Conservation (phyloP, 2,888 invertebrate species). For the Tenthredo livida region DNA sequence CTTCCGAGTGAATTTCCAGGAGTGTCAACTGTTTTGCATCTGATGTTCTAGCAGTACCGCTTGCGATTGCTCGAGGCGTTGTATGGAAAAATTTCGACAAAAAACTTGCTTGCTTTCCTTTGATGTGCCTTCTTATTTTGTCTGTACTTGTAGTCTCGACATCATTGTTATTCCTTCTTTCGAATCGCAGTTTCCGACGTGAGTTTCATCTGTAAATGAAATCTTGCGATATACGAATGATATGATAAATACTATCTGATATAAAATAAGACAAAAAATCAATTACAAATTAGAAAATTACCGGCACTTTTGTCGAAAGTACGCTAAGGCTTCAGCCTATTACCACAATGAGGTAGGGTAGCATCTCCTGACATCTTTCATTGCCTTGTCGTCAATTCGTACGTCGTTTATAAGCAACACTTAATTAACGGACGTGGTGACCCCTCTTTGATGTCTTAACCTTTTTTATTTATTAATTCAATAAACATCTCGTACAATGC, state of each 20-base stretch:
- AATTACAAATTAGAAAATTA: background rate
- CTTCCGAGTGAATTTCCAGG: background rate
- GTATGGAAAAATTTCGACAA: background rate
- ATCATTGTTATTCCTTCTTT: background rate
- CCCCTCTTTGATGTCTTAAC: conserved; percentile 22
- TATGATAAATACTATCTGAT: background rate
- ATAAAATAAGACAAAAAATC: background rate
- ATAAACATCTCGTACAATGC: conserved; percentile 9
- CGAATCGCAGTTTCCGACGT: background rate
- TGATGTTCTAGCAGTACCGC: background rate
- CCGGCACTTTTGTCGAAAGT: background rate
- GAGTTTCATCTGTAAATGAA: background rate
- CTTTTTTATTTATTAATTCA: conserved; percentile 36
- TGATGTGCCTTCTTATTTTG: background rate
- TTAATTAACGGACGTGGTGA: conserved; percentile 20
- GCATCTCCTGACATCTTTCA: conserved; percentile 21
- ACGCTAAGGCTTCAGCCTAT: background rate
- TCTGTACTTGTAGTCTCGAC: background rate
- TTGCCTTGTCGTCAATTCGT: conserved; percentile 30
- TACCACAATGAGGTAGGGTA: conserved; percentile 9
- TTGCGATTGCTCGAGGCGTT: background rate
- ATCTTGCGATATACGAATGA: background rate
- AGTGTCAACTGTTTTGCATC: background rate
- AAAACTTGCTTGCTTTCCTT: background rate
- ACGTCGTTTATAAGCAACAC: conserved; percentile 19